Percentiles rank a stretch among this genome's conserved stretches.
Conservation (phyloP, 2,113 vertebrate genomes). For the Lepus europaeus region DNA sequence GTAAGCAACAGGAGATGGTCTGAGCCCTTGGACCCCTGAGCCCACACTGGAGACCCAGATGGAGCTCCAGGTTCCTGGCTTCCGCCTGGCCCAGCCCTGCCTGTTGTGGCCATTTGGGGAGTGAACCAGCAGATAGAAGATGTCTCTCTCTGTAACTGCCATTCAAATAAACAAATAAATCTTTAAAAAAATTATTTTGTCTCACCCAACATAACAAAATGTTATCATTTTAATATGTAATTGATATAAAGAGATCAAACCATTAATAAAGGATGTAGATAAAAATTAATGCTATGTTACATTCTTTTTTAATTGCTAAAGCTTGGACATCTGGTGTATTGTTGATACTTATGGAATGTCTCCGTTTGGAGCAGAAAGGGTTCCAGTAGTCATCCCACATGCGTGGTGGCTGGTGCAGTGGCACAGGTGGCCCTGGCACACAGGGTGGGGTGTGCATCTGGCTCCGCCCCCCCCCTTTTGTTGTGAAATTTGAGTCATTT, state of each 20-base stretch:
- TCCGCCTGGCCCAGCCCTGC: too few relatives aligned
- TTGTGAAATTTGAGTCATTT: not conserved
- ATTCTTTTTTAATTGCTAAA: not conserved
- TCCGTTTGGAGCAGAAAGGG: fast-evolving
- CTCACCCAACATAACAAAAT: not conserved
- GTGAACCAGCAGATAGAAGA: too few relatives aligned
- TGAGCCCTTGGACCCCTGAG: too few relatives aligned
- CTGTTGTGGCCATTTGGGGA: too few relatives aligned
- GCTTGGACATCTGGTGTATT: not conserved
- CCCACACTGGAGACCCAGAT: too few relatives aligned
- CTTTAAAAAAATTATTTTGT: not conserved
- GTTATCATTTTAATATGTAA: not conserved
- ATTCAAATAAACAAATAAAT: too few relatives aligned
- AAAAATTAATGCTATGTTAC: not conserved
- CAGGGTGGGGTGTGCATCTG: not conserved
- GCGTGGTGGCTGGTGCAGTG: not conserved
- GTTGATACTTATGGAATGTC: not conserved
- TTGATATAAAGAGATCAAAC: not conserved
- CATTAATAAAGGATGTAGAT: not conserved
- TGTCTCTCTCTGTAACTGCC: too few relatives aligned
- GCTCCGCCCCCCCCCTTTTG: not conserved
- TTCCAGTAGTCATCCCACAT: fast-evolving
- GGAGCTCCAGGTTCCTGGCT: too few relatives aligned
- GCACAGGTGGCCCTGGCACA: fast-evolving
- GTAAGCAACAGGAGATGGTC: too few relatives aligned